Percentiles rank a stretch among this genome's conserved stretches.
Evolutionary conservation across 1,140 invertebrate genomes (phyloP).

Genomic region (Caenorhabditis briggsae): DNA sequence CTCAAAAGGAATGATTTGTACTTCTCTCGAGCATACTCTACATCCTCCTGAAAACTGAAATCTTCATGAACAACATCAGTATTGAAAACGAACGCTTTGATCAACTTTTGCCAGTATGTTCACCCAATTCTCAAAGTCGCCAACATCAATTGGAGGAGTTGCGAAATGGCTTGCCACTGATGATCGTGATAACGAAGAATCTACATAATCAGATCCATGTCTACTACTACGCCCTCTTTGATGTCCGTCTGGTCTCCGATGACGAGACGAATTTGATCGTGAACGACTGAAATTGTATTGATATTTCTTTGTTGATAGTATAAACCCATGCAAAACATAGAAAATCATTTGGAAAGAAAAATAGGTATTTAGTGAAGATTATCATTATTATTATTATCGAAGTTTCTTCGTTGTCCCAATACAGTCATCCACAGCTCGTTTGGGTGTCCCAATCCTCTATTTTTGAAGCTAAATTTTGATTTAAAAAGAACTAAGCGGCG

Average conservation of each 20-base stretch:
- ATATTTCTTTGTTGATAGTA: not conserved
- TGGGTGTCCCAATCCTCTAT: slow-evolving; percentile 10
- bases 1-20: slow-evolving; percentile 18
- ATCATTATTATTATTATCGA: slow-evolving; percentile 14
- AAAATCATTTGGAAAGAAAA: not conserved
- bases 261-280: slow-evolving; percentile 14
- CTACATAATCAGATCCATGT: slow-evolving; percentile 42
- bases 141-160: slow-evolving; percentile 5
- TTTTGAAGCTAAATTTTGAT: slow-evolving; percentile 18
- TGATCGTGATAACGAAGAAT: slow-evolving; percentile 1
- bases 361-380: not conserved
- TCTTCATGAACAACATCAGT: not conserved
- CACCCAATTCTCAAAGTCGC: slow-evolving; percentile 58
- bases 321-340: slow-evolving; percentile 9
- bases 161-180: slow-evolving; percentile 38
- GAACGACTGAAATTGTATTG: slow-evolving; percentile 16
- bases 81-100: slow-evolving; percentile 48
- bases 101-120: slow-evolving; percentile 51
- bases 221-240: not conserved
- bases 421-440: not conserved
- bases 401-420: not conserved
- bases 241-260: not conserved
- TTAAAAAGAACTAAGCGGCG: slow-evolving; percentile 22
- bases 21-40: slow-evolving; percentile 27
- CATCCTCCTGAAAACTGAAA: slow-evolving; percentile 46